Evolutionary conservation across 1,140 invertebrate species (phyloP).

Genomic region (Drosophila repletoides): DNA sequence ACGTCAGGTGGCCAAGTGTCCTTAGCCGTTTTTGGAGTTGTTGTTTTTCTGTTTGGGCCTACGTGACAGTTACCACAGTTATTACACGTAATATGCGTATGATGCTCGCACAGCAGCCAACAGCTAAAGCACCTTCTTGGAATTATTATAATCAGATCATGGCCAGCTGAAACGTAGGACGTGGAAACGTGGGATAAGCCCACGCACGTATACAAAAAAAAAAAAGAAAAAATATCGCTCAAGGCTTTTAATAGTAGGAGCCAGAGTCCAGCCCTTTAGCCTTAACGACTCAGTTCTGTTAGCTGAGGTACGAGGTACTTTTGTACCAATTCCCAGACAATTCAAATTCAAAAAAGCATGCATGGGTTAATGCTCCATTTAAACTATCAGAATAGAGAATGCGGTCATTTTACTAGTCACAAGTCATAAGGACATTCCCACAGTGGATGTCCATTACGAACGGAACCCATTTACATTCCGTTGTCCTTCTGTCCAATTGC

Average conservation of each 20-base stretch:
- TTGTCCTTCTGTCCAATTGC: slow-evolving; percentile 1
- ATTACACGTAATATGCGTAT: slow-evolving; percentile 53
- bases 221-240: not conserved
- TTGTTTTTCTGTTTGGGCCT: slow-evolving; percentile 17
- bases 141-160: slow-evolving; percentile 55
- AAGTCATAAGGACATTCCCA: too few species aligned
- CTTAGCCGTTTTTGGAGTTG: slow-evolving; percentile 8
- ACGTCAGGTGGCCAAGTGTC: slow-evolving; percentile 29
- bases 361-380: slow-evolving; percentile 10
- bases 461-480: not conserved
- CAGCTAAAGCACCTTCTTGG: slow-evolving; percentile 37
- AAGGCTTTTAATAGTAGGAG: not conserved
- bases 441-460: too few species aligned
- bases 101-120: slow-evolving; percentile 13
- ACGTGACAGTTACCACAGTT: slow-evolving; percentile 61
- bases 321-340: slow-evolving; percentile 6
- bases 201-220: not conserved
- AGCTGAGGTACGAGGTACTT: not conserved
- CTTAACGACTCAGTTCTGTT: not conserved
- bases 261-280: not conserved
- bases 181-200: not conserved
- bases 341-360: slow-evolving; percentile 25
- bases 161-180: slow-evolving; percentile 17
- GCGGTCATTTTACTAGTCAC: too few species aligned
- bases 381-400: not conserved